Conservation (phyloP, 2,113 vertebrate genomes). For the Vanacampus margaritifer region DNA sequence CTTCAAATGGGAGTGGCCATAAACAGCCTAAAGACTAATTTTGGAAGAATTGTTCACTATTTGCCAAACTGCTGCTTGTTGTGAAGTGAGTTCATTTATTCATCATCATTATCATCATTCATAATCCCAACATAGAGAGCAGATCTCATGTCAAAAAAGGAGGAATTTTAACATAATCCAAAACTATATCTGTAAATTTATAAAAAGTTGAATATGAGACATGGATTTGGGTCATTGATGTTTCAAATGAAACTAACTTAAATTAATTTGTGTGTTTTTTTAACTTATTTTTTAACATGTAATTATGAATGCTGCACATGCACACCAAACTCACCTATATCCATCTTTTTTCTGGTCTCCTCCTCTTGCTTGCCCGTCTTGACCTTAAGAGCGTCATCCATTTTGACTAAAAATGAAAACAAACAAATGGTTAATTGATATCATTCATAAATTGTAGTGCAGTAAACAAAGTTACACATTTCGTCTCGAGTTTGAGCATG, state of each 20-base stretch:
- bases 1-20: too few relatives aligned
- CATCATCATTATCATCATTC: too few relatives aligned
- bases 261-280: neutral
- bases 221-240: neutral
- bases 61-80: neutral
- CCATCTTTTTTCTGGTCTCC: constrained; percentile 82
- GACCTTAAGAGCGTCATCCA: constrained; percentile 88
- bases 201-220: too few relatives aligned
- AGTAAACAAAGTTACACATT: neutral
- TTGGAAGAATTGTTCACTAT: neutral
- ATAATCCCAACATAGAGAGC: neutral
- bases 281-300: too few relatives aligned
- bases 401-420: constrained; percentile 81
- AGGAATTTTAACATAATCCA: neutral
- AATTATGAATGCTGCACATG: neutral
- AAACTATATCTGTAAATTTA: neutral
- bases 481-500: neutral
- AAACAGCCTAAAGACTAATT: neutral
- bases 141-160: neutral
- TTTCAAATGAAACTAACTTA: neutral
- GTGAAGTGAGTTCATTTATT: neutral
- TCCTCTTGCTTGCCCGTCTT: constrained; percentile 87
- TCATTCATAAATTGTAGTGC: neutral
- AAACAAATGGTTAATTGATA: neutral
- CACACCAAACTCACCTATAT: constrained; percentile 79